phyloP scores from a whole-genome alignment of 30 jellyfish, hydroid and myxozoan species.

The Aurelia sp. region DNA sequence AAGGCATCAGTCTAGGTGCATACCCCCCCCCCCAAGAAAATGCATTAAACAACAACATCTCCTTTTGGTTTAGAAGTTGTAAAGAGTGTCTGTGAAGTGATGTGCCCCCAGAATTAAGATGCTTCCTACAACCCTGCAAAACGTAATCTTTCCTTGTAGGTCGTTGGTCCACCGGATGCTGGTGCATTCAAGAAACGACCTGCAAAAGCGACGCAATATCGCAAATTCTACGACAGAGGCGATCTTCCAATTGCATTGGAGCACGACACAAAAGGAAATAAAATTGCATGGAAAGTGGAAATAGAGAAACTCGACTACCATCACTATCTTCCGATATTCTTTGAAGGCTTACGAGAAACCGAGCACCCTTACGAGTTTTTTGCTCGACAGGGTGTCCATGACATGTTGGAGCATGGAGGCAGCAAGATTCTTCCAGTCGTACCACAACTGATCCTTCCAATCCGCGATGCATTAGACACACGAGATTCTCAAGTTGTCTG shows the following conservation, averaged over 20 bases:
- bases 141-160: constrained; percentile 26
- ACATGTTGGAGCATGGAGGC: constrained; percentile 97
- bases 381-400: constrained; percentile 98
- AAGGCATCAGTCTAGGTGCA: too few relatives aligned
- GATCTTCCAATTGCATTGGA: constrained; percentile 96
- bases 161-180: constrained; percentile 80
- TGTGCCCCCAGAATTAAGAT: too few relatives aligned
- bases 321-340: constrained; percentile 92
- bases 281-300: constrained; percentile 98
- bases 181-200: constrained; percentile 88
- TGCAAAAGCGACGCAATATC: constrained; percentile 76
- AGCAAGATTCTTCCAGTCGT: constrained; percentile 85
- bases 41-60: too few relatives aligned
- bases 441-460: constrained; percentile 95
- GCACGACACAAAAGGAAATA: constrained; percentile 97
- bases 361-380: constrained; percentile 93
- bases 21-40: too few relatives aligned
- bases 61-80: too few relatives aligned
- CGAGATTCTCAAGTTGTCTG: constrained; percentile 87
- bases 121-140: too few relatives aligned
- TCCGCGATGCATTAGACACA: constrained; percentile 94
- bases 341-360: constrained; percentile 89
- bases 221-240: constrained; percentile 95
- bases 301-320: constrained; percentile 93
- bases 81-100: too few relatives aligned